Evolutionary conservation across 2,113 vertebrate species (phyloP), one percentile per base, ranked within the genome.

Genomic region (Crotalus viridis): DNA sequence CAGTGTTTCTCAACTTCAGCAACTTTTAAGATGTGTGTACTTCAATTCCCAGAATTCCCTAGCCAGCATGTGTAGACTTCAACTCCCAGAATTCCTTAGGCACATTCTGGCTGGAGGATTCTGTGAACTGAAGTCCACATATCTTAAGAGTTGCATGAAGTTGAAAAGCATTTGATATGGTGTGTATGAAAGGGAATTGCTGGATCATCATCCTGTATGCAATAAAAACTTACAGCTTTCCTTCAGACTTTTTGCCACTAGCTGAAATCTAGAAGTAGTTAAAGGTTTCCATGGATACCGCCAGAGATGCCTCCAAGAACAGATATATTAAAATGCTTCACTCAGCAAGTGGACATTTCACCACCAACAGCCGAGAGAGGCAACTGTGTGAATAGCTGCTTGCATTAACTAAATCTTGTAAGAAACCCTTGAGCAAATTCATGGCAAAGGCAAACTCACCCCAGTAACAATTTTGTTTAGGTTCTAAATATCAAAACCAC

Each of bases 291-390:
- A 24, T 55, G 0, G 0, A 26, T 17, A 56, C 26, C 24, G 4
- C 2, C 48, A 39, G 0, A 0, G 92, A 55, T 17, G 22, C 61
- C 85, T 93, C 13, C 22, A 89, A 1, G 61, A 0, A 0, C 0
- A 0, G 24, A 59, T 10, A 22, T 48, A 4, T 0, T 0, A 0
- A 46, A 33, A 39, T 89, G 48, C 15, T 89, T 85, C 33, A 51
- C 13, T 59, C 26, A 39, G 55, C 6, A 85, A 92, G 69, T 24
- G 48, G 33, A n/a, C 54, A 85, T 48, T 89, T 92, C 54, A 33
- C 28, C 10, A 59, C 48, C 69, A 51, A 39, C 24, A 33, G 48
- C 0, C 0, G 15, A 6, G 52, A 46, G 4, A 85, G 39, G 24
- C 51, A 57, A 92, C 74, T 8, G 8, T 33, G 39, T 89, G 74